A percentile compares a stretch with the other conserved stretches of the same genome.
These are phyloP conservation scores for Ostrea denselamellosa DNA, from an alignment of 1,140 invertebrate genomes.

Conservation along the genomic window DNA sequence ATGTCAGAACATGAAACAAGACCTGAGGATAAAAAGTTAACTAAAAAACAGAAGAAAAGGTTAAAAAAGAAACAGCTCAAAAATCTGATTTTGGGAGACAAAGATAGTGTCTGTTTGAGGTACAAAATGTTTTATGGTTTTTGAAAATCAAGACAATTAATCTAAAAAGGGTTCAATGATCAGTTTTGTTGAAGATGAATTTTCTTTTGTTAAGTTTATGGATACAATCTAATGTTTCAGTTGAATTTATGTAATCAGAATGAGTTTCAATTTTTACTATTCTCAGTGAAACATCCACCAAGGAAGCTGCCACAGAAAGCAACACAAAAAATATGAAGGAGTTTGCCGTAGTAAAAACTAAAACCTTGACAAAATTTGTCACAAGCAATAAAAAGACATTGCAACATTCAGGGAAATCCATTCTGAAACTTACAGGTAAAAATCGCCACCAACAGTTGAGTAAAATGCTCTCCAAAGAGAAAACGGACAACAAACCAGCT, in stretches of 20 bases:
- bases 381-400: neutral
- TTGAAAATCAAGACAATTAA: neutral
- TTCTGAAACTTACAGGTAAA: neutral
- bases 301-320: neutral
- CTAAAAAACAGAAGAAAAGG: conserved; percentile 19
- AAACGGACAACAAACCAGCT: neutral
- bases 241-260: too few species aligned
- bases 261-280: neutral
- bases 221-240: too few species aligned
- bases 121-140: neutral
- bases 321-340: neutral
- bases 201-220: neutral
- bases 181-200: neutral
- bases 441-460: conserved; percentile 20
- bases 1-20: neutral
- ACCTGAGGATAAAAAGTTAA: conserved; percentile 9
- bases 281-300: neutral
- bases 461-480: conserved; percentile 4
- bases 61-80: neutral
- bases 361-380: neutral
- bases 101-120: neutral
- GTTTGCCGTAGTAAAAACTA: neutral
- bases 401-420: neutral
- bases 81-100: neutral
- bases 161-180: neutral